phyloP scores from a whole-genome alignment of 2,888 invertebrate genomes.

The Pyrgus malvae region DNA sequence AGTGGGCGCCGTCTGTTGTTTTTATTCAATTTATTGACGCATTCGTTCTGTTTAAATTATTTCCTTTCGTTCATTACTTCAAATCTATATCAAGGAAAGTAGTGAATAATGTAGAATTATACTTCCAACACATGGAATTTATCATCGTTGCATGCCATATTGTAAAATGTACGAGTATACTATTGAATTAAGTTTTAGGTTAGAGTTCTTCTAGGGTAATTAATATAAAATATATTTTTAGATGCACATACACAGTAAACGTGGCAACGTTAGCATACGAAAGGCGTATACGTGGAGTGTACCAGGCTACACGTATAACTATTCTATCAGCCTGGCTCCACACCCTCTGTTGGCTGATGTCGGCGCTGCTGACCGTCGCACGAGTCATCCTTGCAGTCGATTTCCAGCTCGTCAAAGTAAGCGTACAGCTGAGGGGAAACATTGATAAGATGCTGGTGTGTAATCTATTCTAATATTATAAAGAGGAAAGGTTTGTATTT shows the following conservation, averaged over 20 bases:
- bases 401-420: conserved; percentile 64
- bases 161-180: too few relatives aligned
- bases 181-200: too few relatives aligned
- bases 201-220: neutral
- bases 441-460: conserved; percentile 67
- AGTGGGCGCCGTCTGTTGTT: too few relatives aligned
- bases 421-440: conserved; percentile 55
- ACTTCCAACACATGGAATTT: too few relatives aligned
- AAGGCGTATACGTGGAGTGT: conserved; percentile 69
- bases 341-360: conserved; percentile 65
- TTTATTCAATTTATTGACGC: too few relatives aligned
- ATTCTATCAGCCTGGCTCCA: conserved; percentile 70
- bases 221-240: conserved; percentile 30
- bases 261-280: conserved; percentile 67
- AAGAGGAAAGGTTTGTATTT: too few relatives aligned
- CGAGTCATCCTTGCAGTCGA: conserved; percentile 63
- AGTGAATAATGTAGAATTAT: too few relatives aligned
- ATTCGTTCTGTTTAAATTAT: too few relatives aligned
- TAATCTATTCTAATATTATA: too few relatives aligned
- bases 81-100: too few relatives aligned
- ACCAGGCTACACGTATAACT: conserved; percentile 65
- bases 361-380: conserved; percentile 52
- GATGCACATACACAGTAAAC: conserved; percentile 67
- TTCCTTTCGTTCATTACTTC: too few relatives aligned
- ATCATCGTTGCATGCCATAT: too few relatives aligned